A percentile compares a stretch with the other conserved stretches of the same genome.
Evolutionary conservation across 2,888 invertebrate genomes (phyloP).

Genomic region (Unio delphinus): DNA sequence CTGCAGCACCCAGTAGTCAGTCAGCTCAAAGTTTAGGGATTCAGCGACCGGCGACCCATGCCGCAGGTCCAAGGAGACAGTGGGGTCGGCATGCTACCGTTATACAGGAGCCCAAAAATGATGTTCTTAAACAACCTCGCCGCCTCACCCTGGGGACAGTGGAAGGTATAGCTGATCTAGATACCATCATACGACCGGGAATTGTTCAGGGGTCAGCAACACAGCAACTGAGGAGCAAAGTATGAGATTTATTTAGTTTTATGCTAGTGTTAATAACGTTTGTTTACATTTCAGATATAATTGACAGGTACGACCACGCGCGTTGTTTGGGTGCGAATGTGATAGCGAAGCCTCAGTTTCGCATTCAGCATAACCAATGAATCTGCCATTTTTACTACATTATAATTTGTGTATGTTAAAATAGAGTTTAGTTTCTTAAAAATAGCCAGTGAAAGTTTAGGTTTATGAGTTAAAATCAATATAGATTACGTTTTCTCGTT

Average conservation of each 20-base stretch:
- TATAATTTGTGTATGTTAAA: too few relatives aligned
- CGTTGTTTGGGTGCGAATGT: constrained; percentile 25
- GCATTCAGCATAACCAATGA: background rate
- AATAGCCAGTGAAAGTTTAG: too few relatives aligned
- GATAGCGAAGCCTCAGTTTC: constrained; percentile 12
- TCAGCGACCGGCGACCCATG: constrained; percentile 61
- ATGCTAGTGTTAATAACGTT: constrained; percentile 2
- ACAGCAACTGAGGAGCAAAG: constrained; percentile 57
- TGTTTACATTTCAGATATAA: constrained; percentile 25
- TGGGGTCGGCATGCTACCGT: constrained; percentile 37
- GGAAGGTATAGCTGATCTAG: constrained; percentile 58
- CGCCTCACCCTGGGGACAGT: constrained; percentile 61
- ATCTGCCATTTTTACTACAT: too few relatives aligned
- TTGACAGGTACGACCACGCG: constrained; percentile 23
- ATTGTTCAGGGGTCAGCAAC: constrained; percentile 38
- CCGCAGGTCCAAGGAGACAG: constrained; percentile 47
- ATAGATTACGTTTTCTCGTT: too few relatives aligned
- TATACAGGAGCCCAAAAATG: constrained; percentile 37
- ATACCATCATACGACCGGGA: constrained; percentile 46
- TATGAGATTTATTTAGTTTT: constrained; percentile 19
- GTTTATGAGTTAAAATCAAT: too few relatives aligned
- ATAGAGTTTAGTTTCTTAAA: too few relatives aligned
- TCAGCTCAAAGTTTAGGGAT: constrained; percentile 13
- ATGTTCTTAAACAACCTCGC: constrained; percentile 49
- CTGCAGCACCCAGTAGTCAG: constrained; percentile 30